Conservation (phyloP, 2,797 vertebrate species). For the Enteromius viviparus region DNA sequence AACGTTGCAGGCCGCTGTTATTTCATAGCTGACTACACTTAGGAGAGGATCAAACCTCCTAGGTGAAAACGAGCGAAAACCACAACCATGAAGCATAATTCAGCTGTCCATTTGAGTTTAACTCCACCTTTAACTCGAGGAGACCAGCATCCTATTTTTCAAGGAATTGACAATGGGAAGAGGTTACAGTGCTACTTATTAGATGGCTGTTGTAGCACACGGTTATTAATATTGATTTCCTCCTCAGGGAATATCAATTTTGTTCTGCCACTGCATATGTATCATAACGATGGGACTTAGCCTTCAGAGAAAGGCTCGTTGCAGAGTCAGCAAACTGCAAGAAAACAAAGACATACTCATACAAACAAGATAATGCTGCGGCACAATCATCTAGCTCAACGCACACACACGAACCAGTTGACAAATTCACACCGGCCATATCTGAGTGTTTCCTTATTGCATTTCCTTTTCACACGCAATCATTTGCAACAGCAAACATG, state of each 20-base stretch:
- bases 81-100: slow-evolving; percentile 39
- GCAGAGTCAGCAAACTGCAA: slow-evolving; percentile 59
- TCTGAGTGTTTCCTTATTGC: slow-evolving; percentile 43
- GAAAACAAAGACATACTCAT: slow-evolving; percentile 37
- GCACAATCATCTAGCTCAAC: not conserved
- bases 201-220: slow-evolving; percentile 66
- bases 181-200: slow-evolving; percentile 69
- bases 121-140: slow-evolving; percentile 51
- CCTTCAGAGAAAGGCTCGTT: slow-evolving; percentile 60
- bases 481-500: slow-evolving; percentile 57
- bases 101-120: slow-evolving; percentile 52
- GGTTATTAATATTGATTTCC: slow-evolving; percentile 81
- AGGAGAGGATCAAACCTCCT: slow-evolving; percentile 20
- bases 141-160: slow-evolving; percentile 51
- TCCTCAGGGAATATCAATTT: slow-evolving; percentile 73
- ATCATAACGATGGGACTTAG: slow-evolving; percentile 66
- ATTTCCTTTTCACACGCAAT: slow-evolving; percentile 50
- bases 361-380: slow-evolving; percentile 50
- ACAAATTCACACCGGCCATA: slow-evolving; percentile 29
- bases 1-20: slow-evolving; percentile 27
- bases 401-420: not conserved
- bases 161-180: slow-evolving; percentile 64
- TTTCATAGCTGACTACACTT: slow-evolving; percentile 38
- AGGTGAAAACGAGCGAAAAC: not conserved
- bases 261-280: slow-evolving; percentile 66